phyloP scores from a whole-genome alignment of 2,888 invertebrate species.

The Aethes cnicana region DNA sequence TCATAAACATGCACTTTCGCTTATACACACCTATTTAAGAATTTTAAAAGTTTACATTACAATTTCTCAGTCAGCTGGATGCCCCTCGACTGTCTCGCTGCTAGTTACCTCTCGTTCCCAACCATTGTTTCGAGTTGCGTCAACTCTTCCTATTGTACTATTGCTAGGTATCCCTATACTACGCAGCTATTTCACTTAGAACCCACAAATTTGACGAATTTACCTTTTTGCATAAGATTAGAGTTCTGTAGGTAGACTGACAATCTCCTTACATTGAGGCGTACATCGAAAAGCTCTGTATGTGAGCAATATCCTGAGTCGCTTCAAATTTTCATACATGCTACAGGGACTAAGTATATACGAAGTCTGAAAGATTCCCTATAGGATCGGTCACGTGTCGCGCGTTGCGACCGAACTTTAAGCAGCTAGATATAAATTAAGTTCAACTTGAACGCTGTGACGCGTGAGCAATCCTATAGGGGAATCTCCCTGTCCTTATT shows the following conservation, averaged over 20 bases:
- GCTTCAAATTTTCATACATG: too few relatives aligned
- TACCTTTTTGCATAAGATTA: neutral
- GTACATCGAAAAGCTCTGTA: too few relatives aligned
- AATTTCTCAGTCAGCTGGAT: conserved; percentile 20
- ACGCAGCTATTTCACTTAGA: conserved; percentile 16
- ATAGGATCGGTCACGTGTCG: too few relatives aligned
- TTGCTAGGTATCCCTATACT: conserved; percentile 25
- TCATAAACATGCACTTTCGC: conserved; percentile 34
- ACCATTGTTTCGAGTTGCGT: conserved; percentile 35
- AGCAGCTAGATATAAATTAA: too few relatives aligned
- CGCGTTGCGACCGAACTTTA: too few relatives aligned
- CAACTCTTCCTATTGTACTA: conserved; percentile 33
- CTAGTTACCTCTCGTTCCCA: conserved; percentile 32
- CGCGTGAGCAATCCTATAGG: too few relatives aligned
- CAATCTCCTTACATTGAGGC: too few relatives aligned
- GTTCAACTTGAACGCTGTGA: too few relatives aligned
- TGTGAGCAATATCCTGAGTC: too few relatives aligned
- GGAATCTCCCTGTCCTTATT: too few relatives aligned
- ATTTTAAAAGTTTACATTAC: conserved; percentile 32
- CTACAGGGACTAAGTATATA: too few relatives aligned
- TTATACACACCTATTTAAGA: conserved; percentile 34
- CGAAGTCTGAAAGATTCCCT: too few relatives aligned
- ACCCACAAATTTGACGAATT: conserved; percentile 14
- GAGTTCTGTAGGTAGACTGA: neutral
- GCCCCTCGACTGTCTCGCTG: conserved; percentile 8